Conservation (phyloP, 2,888 invertebrate species). For the Ditylenchus weischeri region DNA sequence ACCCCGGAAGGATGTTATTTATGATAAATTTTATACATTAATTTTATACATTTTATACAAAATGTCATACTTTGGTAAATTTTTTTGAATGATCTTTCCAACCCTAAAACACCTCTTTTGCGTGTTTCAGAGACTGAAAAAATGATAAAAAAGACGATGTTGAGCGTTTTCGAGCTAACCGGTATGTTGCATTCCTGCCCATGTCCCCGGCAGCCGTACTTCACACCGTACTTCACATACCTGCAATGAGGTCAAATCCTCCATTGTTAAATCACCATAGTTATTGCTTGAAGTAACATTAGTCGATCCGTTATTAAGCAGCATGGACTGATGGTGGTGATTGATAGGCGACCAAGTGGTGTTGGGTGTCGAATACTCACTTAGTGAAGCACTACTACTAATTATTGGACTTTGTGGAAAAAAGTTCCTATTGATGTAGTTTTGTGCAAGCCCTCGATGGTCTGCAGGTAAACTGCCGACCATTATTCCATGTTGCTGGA, state of each 20-base stretch:
- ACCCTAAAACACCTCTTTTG: too few species aligned
- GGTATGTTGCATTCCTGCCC: too few species aligned
- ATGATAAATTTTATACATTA: too few species aligned
- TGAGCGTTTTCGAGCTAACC: too few species aligned
- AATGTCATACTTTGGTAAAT: too few species aligned
- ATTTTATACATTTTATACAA: too few species aligned
- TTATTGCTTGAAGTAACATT: slow-evolving; percentile 26
- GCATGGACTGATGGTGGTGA: slow-evolving; percentile 25
- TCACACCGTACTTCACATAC: slow-evolving; percentile 19
- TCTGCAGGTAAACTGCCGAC: slow-evolving; percentile 33
- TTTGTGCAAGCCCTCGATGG: not conserved
- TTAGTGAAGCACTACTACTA: slow-evolving; percentile 16
- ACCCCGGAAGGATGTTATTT: too few species aligned
- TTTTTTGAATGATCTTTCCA: too few species aligned
- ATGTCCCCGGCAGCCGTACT: too few species aligned
- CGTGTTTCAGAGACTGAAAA: too few species aligned
- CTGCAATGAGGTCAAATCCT: slow-evolving; percentile 46
- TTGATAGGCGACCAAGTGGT: slow-evolving; percentile 34
- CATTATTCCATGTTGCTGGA: too few species aligned
- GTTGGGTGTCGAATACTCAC: slow-evolving; percentile 37
- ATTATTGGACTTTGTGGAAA: slow-evolving; percentile 2
- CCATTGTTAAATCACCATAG: slow-evolving; percentile 50
- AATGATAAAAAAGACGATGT: too few species aligned
- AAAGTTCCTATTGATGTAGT: not conserved
- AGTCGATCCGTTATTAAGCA: slow-evolving; percentile 26